Base-by-base conservation (phyloP, 2,888 invertebrate genomes). In the Myopa testacea region DNA sequence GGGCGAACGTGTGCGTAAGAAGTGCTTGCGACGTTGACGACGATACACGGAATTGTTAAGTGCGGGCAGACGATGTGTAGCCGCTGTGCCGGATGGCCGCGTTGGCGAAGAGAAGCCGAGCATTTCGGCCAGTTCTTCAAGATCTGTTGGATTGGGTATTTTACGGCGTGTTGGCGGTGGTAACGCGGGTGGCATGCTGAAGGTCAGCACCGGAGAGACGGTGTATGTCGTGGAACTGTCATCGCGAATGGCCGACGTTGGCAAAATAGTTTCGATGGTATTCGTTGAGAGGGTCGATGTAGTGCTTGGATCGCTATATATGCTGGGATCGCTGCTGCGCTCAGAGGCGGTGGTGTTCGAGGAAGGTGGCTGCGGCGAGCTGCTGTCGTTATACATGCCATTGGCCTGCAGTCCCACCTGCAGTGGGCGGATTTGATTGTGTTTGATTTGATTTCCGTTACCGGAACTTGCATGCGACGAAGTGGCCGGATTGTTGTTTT, bases 81-180 rank as follows among this genome's bases (percentile, higher is more conserved):
- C 26, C 26, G 62, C 16, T n/a, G 62, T 19, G 65, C 16, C 19
- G 10, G 65, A 26, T 19, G 62, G 62, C 82, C 83, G 50, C 68
- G 82, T 80, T 37, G 80, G 80, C 14, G 89, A 87, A 76, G 87
- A 87, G 78, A 91, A 91, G 10, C 91, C 91, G 79, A 92, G 86
- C 34, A 91, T 89, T 82, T 92, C 92, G 79, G 91, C 91, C 76
- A 92, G 86, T 80, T 92, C 92, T 84, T 91, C 91, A 80, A 92
- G 85, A 80, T 88, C 89, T 40, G 90, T 90, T 80, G 88, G 90
- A 85, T 88, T 90, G 76, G 89, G 90, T 84, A 91, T 90, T 84
- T 90, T 90, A 69, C 90, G 89, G 14, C 91, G 87, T 34, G 90
- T 87, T 38, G 90, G 90, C 19, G 90, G 91, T 55, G 91, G 91